Evolutionary conservation across 2,888 invertebrate species (phyloP), one percentile per base, ranked within the genome.

Genomic region (Patella caerulea): DNA sequence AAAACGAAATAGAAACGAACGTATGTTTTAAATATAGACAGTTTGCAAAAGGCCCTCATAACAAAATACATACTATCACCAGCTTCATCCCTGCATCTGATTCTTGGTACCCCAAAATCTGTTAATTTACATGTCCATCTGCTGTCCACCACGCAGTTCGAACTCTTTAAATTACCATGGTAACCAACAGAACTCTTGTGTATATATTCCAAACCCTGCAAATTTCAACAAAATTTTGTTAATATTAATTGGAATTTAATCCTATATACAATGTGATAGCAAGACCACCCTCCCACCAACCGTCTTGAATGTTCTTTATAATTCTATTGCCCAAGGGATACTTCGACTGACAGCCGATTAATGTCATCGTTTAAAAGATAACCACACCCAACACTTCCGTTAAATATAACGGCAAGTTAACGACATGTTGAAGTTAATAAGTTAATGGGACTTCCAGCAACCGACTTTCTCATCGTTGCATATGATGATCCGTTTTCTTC

Each of bases 71-170:
- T 81, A 88, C 88, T 85, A 45, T 86, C 85, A 24, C 72, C 79
- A 19, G 72, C 79, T 17, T 82, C 82, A 72, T 83, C 83, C 74
- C 80, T 78, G 3, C 80, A 79, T 24, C 87, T 77, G 3, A 88
- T 82, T 17, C 78, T 82, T 12, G 84, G 86, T 19, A 90, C 83
- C n/a, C 90, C 90, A 76, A 89, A 89, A 78, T 90, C 89, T 7
- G 89, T 89, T 69, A 90, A 81, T 79, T 90, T 90, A 80, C 90
- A 90, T 7, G 89, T 89, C 91, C 91, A 91, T 53, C 91, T 81
- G 72, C 89, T 87, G 84, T 91, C 90, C 29, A 91, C 87, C 3
- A 91, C 87, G 78, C 91, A 90, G 80, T 91, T 91, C 29, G 87
- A 87, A 76, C 89, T 89, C 77, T 90, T 90, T 77, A 91, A 84